Evolutionary conservation across 2,113 vertebrate species (phyloP).

Genomic region (Herpailurus yagouaroundi): DNA sequence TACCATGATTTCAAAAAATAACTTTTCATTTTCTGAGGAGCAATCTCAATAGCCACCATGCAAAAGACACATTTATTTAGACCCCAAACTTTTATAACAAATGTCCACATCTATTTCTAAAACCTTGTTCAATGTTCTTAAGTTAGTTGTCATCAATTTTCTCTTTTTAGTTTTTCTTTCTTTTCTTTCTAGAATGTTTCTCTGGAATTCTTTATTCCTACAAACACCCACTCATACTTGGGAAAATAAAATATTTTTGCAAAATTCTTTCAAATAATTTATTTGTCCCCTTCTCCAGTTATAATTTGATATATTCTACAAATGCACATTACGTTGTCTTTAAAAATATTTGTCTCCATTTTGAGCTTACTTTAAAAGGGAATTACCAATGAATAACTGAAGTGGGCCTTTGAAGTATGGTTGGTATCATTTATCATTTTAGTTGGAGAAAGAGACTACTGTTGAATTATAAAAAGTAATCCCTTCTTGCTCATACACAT

Average conservation of each 20-base stretch:
- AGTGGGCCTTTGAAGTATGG: background rate
- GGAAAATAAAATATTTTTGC: background rate
- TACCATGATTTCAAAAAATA: conserved; percentile 49
- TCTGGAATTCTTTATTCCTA: background rate
- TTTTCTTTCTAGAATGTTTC: background rate
- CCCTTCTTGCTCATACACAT: conserved; percentile 21
- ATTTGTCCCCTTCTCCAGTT: background rate
- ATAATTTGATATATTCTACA: background rate
- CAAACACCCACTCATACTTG: background rate
- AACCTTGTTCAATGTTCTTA: background rate
- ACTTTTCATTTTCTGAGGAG: background rate
- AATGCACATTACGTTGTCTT: conserved; percentile 42
- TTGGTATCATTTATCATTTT: conserved; percentile 15
- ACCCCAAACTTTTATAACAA: background rate
- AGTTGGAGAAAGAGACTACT: conserved; percentile 15
- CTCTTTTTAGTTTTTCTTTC: background rate
- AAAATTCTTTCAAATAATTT: conserved; percentile 41
- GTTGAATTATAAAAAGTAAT: conserved; percentile 43
- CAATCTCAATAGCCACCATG: background rate
- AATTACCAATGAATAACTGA: background rate
- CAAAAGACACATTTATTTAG: background rate
- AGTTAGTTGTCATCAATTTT: background rate
- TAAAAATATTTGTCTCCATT: conserved; percentile 44
- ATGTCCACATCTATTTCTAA: background rate
- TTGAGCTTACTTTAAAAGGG: conserved; percentile 22